Base-by-base conservation (phyloP, 2,888 invertebrate genomes). In the Daptonema setosum region DNA sequence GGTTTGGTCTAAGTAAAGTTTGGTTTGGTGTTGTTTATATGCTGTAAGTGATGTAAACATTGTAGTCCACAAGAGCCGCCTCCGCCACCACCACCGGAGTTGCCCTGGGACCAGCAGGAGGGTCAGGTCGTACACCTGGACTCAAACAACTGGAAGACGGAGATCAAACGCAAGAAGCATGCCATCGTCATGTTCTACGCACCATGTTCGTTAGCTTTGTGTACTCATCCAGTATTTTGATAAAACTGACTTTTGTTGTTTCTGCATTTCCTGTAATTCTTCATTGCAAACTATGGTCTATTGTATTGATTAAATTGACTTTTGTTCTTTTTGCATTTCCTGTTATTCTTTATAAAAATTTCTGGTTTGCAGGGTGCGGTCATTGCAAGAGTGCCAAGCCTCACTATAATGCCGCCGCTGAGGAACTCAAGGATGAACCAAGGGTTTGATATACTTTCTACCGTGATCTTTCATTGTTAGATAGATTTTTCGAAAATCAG, bases 141-240 rank as follows among this genome's bases (percentile, higher is more conserved):
- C 63, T 79, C 81, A 50, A 78, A 81, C 58, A 80, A 74, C 58
- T 87, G 86, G 73, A 80, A 81, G 64, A 70, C 78, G 52, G 78
- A 81, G 54, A 75, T 87, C 48, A 83, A 83, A 70, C 84, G 84
- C 71, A 82, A 85, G 73, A 86, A 85, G 66, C 85, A 87, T 72
- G 83, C 82, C 1, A 68, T 88, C 54, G 81, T 87, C 58, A 86
- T 87, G 81, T 88, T 87, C 73, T 87, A 87, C 72, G 87, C 87
- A 0, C 87, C 87, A 17, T 88, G 87, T 87, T 24, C 5, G 51
- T 51, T 11, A 11, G 26, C 25, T n/a, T n/a, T n/a, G n/a, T n/a
- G n/a, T n/a, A n/a, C n/a, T n/a, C n/a, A n/a, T n/a, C n/a, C n/a
- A n/a, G n/a, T n/a, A n/a, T n/a, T n/a, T n/a, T n/a, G n/a, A 50